phyloP scores from a whole-genome alignment of 2,113 vertebrate genomes.

The Galemys pyrenaicus region DNA sequence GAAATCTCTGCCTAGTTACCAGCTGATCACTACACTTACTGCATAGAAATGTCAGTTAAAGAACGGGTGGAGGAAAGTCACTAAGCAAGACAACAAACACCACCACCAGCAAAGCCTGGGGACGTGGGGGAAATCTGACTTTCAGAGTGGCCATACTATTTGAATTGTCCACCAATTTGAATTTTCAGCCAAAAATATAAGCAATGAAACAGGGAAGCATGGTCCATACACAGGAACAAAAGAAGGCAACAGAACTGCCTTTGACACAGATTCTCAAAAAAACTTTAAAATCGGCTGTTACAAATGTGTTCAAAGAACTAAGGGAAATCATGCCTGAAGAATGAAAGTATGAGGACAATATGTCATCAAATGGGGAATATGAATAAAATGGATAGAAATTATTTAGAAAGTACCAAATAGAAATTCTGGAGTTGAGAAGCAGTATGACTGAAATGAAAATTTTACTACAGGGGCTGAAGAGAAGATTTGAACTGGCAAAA shows the following conservation, averaged over 20 bases:
- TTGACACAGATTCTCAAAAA: neutral
- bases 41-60: constrained; percentile 23
- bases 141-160: neutral
- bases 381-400: neutral
- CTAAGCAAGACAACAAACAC: constrained; percentile 13
- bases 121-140: neutral
- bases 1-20: neutral
- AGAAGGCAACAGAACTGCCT: neutral
- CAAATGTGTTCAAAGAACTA: neutral
- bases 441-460: neutral
- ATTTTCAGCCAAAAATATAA: constrained; percentile 31
- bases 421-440: neutral
- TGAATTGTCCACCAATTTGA: neutral
- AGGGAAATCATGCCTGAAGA: neutral
- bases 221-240: neutral
- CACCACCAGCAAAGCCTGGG: neutral
- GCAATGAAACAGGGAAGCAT: neutral
- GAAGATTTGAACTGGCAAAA: neutral
- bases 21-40: neutral
- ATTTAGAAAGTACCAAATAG: neutral
- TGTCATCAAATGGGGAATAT: neutral
- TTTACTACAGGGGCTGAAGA: neutral
- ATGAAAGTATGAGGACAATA: neutral
- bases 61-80: neutral
- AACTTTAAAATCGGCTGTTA: neutral